These are phyloP conservation scores for Raja brachyura DNA, from an alignment of 2,113 vertebrate species.

Conservation along the genomic window DNA sequence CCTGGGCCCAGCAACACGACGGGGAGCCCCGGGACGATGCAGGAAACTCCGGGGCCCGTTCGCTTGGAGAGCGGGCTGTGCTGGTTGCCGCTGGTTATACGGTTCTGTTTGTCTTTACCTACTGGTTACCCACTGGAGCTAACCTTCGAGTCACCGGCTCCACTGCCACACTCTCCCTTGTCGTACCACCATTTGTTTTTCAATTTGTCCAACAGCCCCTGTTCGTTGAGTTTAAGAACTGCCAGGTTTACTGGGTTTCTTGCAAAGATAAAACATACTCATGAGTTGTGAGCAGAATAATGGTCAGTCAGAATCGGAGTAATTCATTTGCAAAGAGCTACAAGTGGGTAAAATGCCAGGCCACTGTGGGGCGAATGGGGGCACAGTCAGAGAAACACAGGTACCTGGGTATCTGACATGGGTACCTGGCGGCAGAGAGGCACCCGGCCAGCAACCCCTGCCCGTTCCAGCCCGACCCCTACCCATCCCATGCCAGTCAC, in stretches of 20 bases:
- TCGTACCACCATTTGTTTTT: slow-evolving; percentile 99
- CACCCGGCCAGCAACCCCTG: too few relatives aligned
- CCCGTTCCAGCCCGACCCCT: too few relatives aligned
- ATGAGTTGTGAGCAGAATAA: slow-evolving; percentile 79
- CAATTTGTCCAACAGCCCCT: slow-evolving; percentile 99
- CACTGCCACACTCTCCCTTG: slow-evolving; percentile 99
- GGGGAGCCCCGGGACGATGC: too few relatives aligned
- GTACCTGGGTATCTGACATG: too few relatives aligned
- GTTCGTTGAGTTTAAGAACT: slow-evolving; percentile 99
- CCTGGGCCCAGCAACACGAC: too few relatives aligned
- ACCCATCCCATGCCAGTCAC: too few relatives aligned
- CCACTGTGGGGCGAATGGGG: not conserved
- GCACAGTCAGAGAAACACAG: too few relatives aligned
- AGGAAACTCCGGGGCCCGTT: too few relatives aligned
- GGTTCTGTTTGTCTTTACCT: slow-evolving; percentile 74
- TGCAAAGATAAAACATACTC: slow-evolving; percentile 92
- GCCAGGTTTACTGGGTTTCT: slow-evolving; percentile 99
- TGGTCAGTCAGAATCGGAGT: slow-evolving; percentile 66
- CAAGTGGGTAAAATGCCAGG: not conserved
- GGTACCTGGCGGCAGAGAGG: too few relatives aligned
- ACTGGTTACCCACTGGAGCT: slow-evolving; percentile 89
- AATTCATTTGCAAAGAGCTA: slow-evolving; percentile 41
- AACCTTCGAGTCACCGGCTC: slow-evolving; percentile 99
- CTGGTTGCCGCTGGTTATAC: slow-evolving; percentile 78
- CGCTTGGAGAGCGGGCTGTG: too few relatives aligned